phyloP scores from a whole-genome alignment of 2,797 vertebrate genomes.

The Centropyge bicolor region DNA sequence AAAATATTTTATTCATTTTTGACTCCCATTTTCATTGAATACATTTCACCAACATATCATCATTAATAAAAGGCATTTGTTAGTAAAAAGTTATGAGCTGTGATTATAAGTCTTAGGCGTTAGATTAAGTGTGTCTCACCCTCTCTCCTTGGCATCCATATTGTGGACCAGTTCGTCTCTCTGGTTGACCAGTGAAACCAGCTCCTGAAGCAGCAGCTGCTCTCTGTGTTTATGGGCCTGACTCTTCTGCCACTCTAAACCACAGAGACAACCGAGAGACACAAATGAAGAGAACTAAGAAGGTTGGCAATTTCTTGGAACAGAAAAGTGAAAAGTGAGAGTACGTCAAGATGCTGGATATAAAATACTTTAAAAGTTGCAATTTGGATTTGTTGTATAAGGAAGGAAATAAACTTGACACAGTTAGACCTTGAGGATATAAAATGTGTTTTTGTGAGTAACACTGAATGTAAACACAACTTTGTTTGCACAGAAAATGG shows the following conservation, averaged over 20 bases:
- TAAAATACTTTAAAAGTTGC: too few species aligned
- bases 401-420: too few species aligned
- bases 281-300: background rate
- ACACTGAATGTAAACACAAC: too few species aligned
- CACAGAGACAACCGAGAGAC: slow-evolving; percentile 7
- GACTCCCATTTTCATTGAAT: background rate
- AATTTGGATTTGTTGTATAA: too few species aligned
- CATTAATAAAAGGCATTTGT: background rate
- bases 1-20: background rate
- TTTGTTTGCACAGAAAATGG: too few species aligned
- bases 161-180: slow-evolving; percentile 90
- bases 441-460: too few species aligned
- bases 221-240: slow-evolving; percentile 88
- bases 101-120: too few species aligned
- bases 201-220: slow-evolving; percentile 90
- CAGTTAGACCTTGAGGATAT: too few species aligned
- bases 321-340: too few species aligned
- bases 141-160: slow-evolving; percentile 90
- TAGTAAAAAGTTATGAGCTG: background rate
- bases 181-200: slow-evolving; percentile 93
- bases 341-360: too few species aligned
- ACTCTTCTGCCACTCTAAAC: slow-evolving; percentile 89
- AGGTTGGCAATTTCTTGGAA: background rate
- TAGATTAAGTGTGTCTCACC: slow-evolving; percentile 78
- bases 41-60: background rate